Conservation (phyloP, 2,888 invertebrate species). For the Aphrophora alni region DNA sequence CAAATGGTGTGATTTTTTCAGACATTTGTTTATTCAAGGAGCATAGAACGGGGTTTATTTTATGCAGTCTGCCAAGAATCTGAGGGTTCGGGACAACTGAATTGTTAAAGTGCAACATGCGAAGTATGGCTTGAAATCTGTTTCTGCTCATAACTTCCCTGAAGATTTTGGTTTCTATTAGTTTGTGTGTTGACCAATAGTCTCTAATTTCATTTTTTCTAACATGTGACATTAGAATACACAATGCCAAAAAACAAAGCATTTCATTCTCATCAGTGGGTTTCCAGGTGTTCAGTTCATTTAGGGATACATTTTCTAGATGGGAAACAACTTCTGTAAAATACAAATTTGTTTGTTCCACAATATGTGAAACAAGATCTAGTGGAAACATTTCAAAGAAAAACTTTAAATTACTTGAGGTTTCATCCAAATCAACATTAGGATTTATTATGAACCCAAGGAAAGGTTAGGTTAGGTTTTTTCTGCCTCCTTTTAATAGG, state of each 20-base stretch:
- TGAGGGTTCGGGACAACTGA: background rate
- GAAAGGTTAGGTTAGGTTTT: too few relatives aligned
- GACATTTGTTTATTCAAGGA: background rate
- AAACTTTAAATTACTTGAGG: too few relatives aligned
- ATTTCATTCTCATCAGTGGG: background rate
- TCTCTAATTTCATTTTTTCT: constrained; percentile 3
- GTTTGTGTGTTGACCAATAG: background rate
- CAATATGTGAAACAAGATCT: background rate
- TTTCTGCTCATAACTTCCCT: background rate
- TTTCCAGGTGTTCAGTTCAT: background rate
- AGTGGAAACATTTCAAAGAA: too few relatives aligned
- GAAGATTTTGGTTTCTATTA: background rate
- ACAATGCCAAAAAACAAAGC: background rate
- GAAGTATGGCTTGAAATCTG: too few relatives aligned
- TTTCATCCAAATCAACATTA: too few relatives aligned
- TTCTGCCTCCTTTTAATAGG: too few relatives aligned
- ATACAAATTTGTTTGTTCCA: background rate
- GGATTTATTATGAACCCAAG: too few relatives aligned
- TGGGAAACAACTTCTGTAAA: background rate
- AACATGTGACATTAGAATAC: background rate
- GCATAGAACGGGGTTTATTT: background rate
- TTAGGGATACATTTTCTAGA: background rate
- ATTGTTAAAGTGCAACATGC: background rate
- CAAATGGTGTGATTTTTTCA: background rate
- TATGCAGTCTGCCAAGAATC: background rate